phyloP scores from a whole-genome alignment of 2,797 vertebrate genomes.

The Smutsia temminckii region DNA sequence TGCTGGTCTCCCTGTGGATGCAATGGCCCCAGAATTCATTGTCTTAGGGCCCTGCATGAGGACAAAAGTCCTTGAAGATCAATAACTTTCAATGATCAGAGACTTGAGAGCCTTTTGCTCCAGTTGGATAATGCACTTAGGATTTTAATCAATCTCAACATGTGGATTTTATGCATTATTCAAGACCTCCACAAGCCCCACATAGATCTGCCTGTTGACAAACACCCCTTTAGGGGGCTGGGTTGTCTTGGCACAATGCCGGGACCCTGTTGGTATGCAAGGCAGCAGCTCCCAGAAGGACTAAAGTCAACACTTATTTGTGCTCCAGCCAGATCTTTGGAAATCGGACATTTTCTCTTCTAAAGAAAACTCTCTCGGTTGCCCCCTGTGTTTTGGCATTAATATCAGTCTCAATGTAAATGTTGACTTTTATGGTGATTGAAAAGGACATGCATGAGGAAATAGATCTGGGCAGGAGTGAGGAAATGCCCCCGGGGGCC shows the following conservation, averaged over 20 bases:
- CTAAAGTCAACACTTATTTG: conserved; percentile 74
- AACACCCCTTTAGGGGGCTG: conserved; percentile 49
- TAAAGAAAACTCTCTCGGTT: conserved; percentile 66
- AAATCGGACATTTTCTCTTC: conserved; percentile 74
- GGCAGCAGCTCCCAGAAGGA: conserved; percentile 54
- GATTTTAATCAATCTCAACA: conserved; percentile 78
- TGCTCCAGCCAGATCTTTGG: conserved; percentile 67
- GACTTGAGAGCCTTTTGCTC: conserved; percentile 64
- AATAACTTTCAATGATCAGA: conserved; percentile 70
- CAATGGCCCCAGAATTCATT: conserved; percentile 38
- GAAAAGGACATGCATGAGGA: not conserved
- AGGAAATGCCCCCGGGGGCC: not conserved
- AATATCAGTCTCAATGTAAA: conserved; percentile 58
- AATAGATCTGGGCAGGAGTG: not conserved
- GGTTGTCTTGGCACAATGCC: not conserved
- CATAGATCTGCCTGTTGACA: conserved; percentile 75
- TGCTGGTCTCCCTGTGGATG: conserved; percentile 17
- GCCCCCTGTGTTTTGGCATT: conserved; percentile 42
- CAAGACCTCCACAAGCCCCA: conserved; percentile 72
- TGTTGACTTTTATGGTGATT: not conserved
- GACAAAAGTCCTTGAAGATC: conserved; percentile 78
- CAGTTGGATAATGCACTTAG: conserved; percentile 70
- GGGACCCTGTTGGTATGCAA: conserved; percentile 65
- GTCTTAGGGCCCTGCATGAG: conserved; percentile 42
- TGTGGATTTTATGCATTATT: conserved; percentile 82